Base-by-base conservation (phyloP, 30 jellyfish, hydroid and myxozoan species). In the Rhopilema esculentum region DNA sequence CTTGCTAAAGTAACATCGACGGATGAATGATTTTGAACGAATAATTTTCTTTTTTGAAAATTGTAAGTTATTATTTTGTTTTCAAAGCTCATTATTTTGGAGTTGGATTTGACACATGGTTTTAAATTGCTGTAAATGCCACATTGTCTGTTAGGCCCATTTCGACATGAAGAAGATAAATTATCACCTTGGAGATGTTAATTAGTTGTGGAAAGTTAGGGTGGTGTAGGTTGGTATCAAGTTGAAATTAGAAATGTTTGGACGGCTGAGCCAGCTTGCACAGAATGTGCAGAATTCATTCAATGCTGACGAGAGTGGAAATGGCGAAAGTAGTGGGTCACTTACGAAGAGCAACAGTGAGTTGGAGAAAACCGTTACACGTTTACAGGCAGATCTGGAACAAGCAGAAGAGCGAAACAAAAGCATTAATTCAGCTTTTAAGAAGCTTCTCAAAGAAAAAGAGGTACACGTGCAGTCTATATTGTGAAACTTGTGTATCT, bases 391-490 rank as follows among this genome's bases (percentile, higher is more conserved):
- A 1, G 96, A 87, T n/a, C 80, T 92, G 29, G 92, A 79, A 29
- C 92, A 77, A 31, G 97, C 95, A 77, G 97, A 92, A 70, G 91
- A 92, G 50, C 87, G 94, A 51, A 92, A 92, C 70, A 92, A 87
- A 82, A 65, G 92, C 23, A 83, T 88, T 26, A 87, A 92, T 75
- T 87, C 69, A 4, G 96, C 87, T 27, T 92, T 92, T 51, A 92
- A 88, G 65, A 92, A 92, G 78, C 88, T 92, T 1, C 92, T 92
- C 27, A 86, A 88, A 61, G 95, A 87, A 21, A 92, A 92, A 87
- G 97, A 92, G 96, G 98, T 92, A 48, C 15, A 22, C 57, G 17
- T 9, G 20, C 23, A 20, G 4, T 23, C 8, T 25, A 23, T 69
- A 23, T 69, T 69, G 4, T 25, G 31, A 23, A 20, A 22, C 2